phyloP scores from a whole-genome alignment of 2,888 invertebrate genomes.

The Aleiodes testaceus region DNA sequence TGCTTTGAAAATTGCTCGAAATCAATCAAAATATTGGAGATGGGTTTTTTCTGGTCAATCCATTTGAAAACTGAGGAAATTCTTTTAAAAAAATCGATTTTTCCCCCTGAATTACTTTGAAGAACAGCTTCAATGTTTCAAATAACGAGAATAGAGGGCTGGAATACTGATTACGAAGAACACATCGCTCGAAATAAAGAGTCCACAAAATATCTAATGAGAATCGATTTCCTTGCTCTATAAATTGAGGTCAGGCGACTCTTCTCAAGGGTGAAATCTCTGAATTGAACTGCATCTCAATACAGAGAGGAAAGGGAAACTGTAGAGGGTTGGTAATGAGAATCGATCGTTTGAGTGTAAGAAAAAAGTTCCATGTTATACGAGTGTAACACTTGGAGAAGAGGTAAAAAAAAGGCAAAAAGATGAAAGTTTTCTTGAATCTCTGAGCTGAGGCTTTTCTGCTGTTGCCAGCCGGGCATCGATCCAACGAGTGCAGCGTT shows the following conservation, averaged over 20 bases:
- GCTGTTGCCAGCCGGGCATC: constrained; percentile 68
- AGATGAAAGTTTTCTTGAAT: constrained; percentile 11
- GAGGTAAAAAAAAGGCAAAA: constrained; percentile 25
- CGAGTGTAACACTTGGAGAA: not conserved
- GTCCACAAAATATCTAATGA: not conserved
- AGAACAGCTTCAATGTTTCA: too few relatives aligned
- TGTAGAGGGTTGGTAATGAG: not conserved
- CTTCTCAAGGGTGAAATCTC: constrained; percentile 13
- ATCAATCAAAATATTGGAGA: too few relatives aligned
- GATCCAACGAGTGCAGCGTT: constrained; percentile 63
- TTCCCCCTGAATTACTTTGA: too few relatives aligned
- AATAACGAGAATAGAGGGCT: too few relatives aligned
- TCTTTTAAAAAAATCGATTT: too few relatives aligned
- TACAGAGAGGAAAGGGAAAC: constrained; percentile 1
- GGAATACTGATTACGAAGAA: too few relatives aligned
- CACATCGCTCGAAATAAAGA: too few relatives aligned
- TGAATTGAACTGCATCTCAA: not conserved
- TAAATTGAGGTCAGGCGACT: constrained; percentile 5
- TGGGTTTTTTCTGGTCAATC: too few relatives aligned
- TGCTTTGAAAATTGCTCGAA: too few relatives aligned
- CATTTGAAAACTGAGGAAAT: too few relatives aligned
- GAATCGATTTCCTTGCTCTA: constrained; percentile 8
- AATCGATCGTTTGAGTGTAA: constrained; percentile 7
- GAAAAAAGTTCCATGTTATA: constrained; percentile 1
- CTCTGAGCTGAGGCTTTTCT: constrained; percentile 50